Evolutionary conservation across 1,140 invertebrate genomes (phyloP), one percentile per base, ranked within the genome.

Genomic region (Heliothis virescens): DNA sequence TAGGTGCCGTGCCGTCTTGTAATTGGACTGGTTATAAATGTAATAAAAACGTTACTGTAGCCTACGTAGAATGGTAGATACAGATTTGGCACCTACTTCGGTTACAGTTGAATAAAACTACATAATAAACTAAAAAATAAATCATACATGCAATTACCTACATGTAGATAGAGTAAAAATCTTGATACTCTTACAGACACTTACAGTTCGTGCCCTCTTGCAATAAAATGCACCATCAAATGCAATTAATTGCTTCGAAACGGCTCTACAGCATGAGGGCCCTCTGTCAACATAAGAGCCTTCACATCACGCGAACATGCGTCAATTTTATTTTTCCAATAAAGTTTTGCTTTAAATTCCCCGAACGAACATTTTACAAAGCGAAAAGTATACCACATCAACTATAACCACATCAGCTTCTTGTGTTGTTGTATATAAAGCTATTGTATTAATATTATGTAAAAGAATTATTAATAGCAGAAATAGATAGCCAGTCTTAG

Each of bases 251-350:
- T 77, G 41, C 16, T 69, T 21, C 60, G 50, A 74, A 67, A 72
- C 79, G 80, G 67, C 26, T 81, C 72, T 62, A 55, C 78, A 78
- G 77, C 67, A 57, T n/a, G 47, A 86, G 85, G 21, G 79, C 81
- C 65, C 88, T 88, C 84, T 79, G 83, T 87, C 86, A 85, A 75
- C 78, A 82, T 55, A 79, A 85, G 81, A 52, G 80, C 62, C 60
- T 72, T 41, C 5, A 60, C 79, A 63, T 50, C 80, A 63, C 63
- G 71, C 71, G 53, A 52, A 21, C 59, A 13, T 18, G 57, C 60
- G 47, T 57, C 13, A 76, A 26, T 26, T 26, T 26, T 26, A 72
- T 82, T 79, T 79, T 75, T 57, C 53, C 41, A 69, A 74, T 76
- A 62, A 69, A 79, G 62, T 79, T 79, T 29, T 21, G 55, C 73